These are phyloP conservation scores for Muscidifurax raptorellus DNA, from an alignment of 1,140 invertebrate species.

Conservation along the genomic window DNA sequence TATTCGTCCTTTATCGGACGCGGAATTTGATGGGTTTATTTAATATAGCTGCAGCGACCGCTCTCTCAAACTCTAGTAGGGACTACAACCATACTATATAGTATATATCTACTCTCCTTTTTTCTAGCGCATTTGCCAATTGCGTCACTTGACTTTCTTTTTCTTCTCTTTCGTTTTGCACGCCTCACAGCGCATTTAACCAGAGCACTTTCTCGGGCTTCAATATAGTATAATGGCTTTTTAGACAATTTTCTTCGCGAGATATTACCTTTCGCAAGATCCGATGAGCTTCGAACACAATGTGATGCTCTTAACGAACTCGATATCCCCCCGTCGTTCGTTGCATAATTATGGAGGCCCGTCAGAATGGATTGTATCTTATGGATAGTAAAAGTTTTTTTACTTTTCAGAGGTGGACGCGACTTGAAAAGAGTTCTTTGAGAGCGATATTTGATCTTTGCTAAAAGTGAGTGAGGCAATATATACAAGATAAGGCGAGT, in stretches of 20 bases:
- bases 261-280: neutral
- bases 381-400: neutral
- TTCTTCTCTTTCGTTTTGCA: neutral
- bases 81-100: too few relatives aligned
- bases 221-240: neutral
- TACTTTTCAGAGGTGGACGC: neutral
- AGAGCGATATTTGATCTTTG: neutral
- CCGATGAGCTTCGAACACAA: slow-evolving; percentile 22
- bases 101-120: neutral
- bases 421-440: too few relatives aligned
- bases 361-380: too few relatives aligned
- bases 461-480: neutral
- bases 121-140: neutral
- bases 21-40: slow-evolving; percentile 31
- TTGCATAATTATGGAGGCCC: neutral
- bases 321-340: neutral
- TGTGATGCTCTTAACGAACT: slow-evolving; percentile 18
- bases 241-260: neutral
- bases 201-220: slow-evolving; percentile 11
- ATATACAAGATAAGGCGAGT: neutral
- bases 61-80: neutral
- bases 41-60: neutral
- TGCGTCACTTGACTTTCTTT: slow-evolving; percentile 29
- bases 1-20: slow-evolving; percentile 30
- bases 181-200: slow-evolving; percentile 26